Conservation (phyloP, 2,888 invertebrate genomes). For the Minunthozetes semirufus region DNA sequence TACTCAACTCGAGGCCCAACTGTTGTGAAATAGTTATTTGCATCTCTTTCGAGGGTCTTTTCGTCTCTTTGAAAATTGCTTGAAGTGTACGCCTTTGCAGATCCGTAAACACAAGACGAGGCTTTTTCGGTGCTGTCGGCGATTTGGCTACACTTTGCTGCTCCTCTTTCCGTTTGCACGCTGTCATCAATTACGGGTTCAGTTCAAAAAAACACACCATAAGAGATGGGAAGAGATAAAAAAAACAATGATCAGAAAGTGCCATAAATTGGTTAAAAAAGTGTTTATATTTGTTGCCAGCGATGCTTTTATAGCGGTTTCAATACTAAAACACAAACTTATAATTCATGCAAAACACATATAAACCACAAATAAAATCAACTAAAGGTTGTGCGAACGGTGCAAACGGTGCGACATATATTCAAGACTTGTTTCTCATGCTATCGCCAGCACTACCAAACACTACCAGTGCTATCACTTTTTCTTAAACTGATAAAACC, state of each 20-base stretch:
- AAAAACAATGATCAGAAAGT: slow-evolving; percentile 32
- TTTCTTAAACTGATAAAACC: neutral
- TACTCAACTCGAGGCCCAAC: slow-evolving; percentile 90
- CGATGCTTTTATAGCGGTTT: neutral
- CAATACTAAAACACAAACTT: neutral
- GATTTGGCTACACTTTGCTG: slow-evolving; percentile 41
- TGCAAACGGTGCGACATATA: neutral
- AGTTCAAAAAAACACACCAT: neutral
- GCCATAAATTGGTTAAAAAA: slow-evolving; percentile 9
- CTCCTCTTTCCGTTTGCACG: slow-evolving; percentile 95
- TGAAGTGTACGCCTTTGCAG: slow-evolving; percentile 99
- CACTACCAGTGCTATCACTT: neutral
- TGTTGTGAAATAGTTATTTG: slow-evolving; percentile 98
- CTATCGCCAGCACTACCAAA: neutral
- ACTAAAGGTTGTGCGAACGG: neutral
- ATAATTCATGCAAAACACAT: slow-evolving; percentile 3
- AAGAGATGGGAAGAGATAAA: slow-evolving; percentile 35
- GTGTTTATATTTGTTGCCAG: slow-evolving; percentile 21
- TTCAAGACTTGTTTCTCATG: neutral
- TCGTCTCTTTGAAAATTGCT: slow-evolving; percentile 99
- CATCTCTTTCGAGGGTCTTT: slow-evolving; percentile 98
- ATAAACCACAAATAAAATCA: neutral
- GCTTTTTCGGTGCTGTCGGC: slow-evolving; percentile 81
- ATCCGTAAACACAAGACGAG: slow-evolving; percentile 99
- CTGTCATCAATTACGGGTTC: slow-evolving; percentile 52